These are phyloP conservation scores for Trisateles emortualis DNA, from an alignment of 2,888 invertebrate genomes.

Conservation along the genomic window DNA sequence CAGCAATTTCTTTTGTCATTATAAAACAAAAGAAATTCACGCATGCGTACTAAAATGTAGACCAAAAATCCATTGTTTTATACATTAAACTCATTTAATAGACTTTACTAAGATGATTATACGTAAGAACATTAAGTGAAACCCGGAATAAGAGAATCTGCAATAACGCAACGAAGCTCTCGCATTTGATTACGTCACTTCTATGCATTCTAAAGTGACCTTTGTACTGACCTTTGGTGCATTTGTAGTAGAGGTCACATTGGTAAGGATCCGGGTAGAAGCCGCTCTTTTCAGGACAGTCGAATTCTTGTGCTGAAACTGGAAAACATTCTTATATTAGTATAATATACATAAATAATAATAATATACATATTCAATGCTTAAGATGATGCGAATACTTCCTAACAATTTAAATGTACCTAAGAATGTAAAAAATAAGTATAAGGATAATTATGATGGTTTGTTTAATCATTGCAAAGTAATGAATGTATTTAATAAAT, in stretches of 20 bases:
- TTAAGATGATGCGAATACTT: too few species aligned
- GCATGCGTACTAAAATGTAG: neutral
- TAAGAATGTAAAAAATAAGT: too few species aligned
- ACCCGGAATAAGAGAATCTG: conserved; percentile 31
- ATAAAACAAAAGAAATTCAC: neutral
- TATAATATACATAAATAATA: neutral
- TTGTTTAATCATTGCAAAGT: too few species aligned
- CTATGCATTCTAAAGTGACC: conserved; percentile 46
- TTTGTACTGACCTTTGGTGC: conserved; percentile 87
- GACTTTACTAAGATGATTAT: neutral
- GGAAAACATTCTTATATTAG: conserved; percentile 40
- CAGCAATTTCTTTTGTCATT: neutral
- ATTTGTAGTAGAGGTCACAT: conserved; percentile 93
- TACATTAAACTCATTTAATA: neutral
- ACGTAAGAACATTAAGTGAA: conserved; percentile 20
- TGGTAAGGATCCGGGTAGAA: conserved; percentile 91
- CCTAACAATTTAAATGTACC: too few species aligned
- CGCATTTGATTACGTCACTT: conserved; percentile 14
- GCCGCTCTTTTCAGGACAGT: conserved; percentile 91
- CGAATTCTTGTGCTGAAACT: conserved; percentile 86
- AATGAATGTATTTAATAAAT: too few species aligned
- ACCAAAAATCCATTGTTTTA: conserved; percentile 5
- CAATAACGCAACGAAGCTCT: conserved; percentile 10
- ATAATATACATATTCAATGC: too few species aligned
- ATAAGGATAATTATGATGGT: too few species aligned